A percentile compares a stretch with the other conserved stretches of the same genome.
These are phyloP conservation scores for Parthenolecanium corni DNA, from an alignment of 2,888 invertebrate species.

Conservation along the genomic window DNA sequence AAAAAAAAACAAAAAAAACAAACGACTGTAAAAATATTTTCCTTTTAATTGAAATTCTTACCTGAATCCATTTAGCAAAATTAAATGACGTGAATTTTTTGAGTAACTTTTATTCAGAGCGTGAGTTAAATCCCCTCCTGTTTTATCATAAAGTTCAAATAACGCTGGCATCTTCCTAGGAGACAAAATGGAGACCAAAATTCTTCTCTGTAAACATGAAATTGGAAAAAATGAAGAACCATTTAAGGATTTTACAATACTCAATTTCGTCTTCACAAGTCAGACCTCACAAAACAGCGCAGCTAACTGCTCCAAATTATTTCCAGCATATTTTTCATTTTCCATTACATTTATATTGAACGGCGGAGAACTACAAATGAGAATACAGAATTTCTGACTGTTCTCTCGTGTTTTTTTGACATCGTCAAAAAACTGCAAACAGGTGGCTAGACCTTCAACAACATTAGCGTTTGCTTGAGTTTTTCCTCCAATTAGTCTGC, in stretches of 20 bases:
- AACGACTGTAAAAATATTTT: no score
- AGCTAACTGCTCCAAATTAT: conserved; percentile 75
- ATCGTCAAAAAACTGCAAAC: conserved; percentile 80
- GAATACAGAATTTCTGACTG: conserved; percentile 61
- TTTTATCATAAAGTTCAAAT: conserved; percentile 77
- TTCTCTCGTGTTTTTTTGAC: conserved; percentile 49
- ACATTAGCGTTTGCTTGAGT: conserved; percentile 82
- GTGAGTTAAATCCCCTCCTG: conserved; percentile 68
- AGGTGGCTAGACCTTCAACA: conserved; percentile 78
- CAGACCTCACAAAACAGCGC: conserved; percentile 59
- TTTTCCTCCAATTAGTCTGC: conserved; percentile 61
- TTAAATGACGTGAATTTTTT: conserved; percentile 71
- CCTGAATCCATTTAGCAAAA: conserved; percentile 61
- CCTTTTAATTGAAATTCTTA: no score
- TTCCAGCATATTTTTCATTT: conserved; percentile 56
- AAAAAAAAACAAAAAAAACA: no score
- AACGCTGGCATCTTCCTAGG: conserved; percentile 78
- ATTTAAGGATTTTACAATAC: neutral
- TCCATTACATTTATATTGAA: conserved; percentile 75
- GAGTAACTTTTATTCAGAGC: conserved; percentile 82
- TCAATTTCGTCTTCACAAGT: neutral
- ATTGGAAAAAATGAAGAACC: conserved; percentile 1
- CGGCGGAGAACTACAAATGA: conserved; percentile 84
- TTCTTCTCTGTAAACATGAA: conserved; percentile 60
- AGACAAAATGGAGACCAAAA: conserved; percentile 75